These are phyloP conservation scores for Colius striatus DNA, from an alignment of 2,113 vertebrate genomes.

Conservation along the genomic window DNA sequence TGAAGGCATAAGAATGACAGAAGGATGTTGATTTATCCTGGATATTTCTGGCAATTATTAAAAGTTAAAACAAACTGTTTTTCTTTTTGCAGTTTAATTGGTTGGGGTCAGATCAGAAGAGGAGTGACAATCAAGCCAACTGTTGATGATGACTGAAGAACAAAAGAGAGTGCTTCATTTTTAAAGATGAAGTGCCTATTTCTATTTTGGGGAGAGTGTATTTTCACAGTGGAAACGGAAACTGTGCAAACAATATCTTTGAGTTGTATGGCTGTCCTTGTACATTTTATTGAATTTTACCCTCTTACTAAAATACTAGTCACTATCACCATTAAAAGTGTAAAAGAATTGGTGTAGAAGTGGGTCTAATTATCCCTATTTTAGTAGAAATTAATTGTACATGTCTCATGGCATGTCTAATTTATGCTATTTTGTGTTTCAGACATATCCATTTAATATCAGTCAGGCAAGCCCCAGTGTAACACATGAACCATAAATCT, in stretches of 20 bases:
- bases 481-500: conserved; percentile 59
- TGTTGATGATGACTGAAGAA: conserved; percentile 93
- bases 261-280: conserved; percentile 58
- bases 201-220: conserved; percentile 52
- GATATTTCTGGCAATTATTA: background rate
- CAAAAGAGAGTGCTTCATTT: conserved; percentile 55
- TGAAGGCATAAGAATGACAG: background rate
- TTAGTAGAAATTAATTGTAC: conserved; percentile 64
- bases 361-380: conserved; percentile 62
- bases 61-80: background rate
- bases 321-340: conserved; percentile 62
- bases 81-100: conserved; percentile 89
- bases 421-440: conserved; percentile 73
- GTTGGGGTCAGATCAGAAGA: conserved; percentile 99
- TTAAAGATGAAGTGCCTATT: conserved; percentile 45
- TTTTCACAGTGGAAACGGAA: conserved; percentile 68
- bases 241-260: conserved; percentile 51
- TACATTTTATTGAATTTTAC: conserved; percentile 63
- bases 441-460: conserved; percentile 51
- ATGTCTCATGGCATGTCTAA: conserved; percentile 75
- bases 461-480: conserved; percentile 56
- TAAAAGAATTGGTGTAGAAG: conserved; percentile 60
- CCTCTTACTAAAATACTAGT: conserved; percentile 70
- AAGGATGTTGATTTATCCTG: background rate
- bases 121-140: conserved; percentile 99